Percentiles rank a stretch among this genome's conserved stretches.
phyloP scores from a whole-genome alignment of 2,113 vertebrate genomes.

The Mastomys coucha region DNA sequence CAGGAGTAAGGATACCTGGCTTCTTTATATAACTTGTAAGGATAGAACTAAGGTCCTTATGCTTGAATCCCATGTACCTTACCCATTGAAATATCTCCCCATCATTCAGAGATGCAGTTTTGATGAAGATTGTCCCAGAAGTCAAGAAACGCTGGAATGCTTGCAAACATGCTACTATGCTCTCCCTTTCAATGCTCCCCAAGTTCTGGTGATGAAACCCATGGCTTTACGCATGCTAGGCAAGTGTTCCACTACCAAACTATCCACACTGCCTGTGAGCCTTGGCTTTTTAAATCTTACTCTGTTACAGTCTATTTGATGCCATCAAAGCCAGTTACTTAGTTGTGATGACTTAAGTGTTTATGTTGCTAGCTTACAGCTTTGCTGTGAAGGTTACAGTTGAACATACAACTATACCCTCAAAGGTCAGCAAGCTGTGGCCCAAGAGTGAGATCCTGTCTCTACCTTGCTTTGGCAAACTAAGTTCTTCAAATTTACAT shows the following conservation, averaged over 20 bases:
- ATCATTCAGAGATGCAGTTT: background rate
- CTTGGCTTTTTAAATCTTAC: background rate
- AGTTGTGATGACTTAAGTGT: background rate
- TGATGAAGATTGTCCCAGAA: background rate
- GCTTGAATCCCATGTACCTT: background rate
- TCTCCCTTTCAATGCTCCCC: too few relatives aligned
- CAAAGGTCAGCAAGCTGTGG: background rate
- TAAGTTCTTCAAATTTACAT: background rate
- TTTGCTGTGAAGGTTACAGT: background rate
- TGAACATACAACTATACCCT: background rate
- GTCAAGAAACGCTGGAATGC: background rate
- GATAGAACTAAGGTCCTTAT: background rate
- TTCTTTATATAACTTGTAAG: background rate
- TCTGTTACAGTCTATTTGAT: background rate
- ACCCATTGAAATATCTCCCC: background rate
- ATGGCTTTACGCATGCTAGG: background rate
- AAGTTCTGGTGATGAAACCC: background rate
- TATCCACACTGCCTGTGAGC: background rate
- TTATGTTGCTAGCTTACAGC: background rate
- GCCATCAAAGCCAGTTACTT: background rate
- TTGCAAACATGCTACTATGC: background rate
- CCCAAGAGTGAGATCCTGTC: background rate
- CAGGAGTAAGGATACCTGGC: too few relatives aligned
- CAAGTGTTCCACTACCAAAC: background rate
- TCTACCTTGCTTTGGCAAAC: background rate